Conservation (phyloP, 2,113 vertebrate genomes). For the Corythornis vintsioides region DNA sequence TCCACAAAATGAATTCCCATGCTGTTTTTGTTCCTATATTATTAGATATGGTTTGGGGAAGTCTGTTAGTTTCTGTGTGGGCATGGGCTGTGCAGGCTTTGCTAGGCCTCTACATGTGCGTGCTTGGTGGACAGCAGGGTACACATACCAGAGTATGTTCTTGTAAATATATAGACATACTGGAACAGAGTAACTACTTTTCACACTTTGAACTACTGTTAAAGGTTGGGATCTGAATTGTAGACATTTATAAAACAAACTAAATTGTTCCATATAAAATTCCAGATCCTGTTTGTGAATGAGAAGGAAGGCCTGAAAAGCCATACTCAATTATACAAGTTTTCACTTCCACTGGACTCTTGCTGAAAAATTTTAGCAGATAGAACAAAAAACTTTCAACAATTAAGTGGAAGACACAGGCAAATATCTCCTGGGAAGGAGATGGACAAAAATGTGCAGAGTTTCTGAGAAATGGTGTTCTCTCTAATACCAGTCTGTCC, state of each 20-base stretch:
- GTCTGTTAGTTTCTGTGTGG: not conserved
- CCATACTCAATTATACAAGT: accelerated
- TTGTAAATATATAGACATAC: accelerated
- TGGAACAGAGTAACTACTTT: not conserved
- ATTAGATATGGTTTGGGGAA: not conserved
- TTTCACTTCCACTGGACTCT: not conserved
- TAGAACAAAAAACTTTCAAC: not conserved
- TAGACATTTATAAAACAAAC: not conserved
- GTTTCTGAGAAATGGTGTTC: not conserved
- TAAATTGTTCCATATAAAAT: not conserved
- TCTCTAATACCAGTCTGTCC: not conserved
- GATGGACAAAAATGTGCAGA: not conserved
- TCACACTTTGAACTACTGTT: not conserved
- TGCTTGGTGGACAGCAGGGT: not conserved
- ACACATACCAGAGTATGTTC: too few species aligned
- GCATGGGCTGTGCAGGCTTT: not conserved
- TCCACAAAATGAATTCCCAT: not conserved
- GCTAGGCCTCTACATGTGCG: not conserved
- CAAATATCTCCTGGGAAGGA: not conserved
- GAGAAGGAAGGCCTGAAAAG: not conserved
- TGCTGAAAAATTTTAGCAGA: not conserved
- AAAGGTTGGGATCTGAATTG: not conserved
- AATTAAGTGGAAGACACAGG: not conserved
- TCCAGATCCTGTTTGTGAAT: not conserved
- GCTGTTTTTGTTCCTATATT: not conserved